Evolutionary conservation across 1,140 invertebrate genomes (phyloP).

Genomic region (Globodera ellingtonae): DNA sequence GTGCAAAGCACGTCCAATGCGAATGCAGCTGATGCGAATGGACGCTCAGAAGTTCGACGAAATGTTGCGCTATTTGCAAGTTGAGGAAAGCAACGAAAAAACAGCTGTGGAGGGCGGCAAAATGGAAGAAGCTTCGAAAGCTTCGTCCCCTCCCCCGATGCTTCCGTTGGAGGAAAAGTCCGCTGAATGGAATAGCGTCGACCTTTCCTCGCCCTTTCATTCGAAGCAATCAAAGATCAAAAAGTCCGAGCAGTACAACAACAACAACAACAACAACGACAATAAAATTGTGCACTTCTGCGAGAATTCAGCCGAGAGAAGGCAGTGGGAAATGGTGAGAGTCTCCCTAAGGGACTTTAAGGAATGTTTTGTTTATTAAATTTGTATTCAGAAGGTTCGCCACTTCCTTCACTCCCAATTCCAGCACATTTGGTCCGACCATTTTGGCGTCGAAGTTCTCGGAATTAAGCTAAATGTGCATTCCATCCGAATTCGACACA

Average conservation of each 20-base stretch:
- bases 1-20: no score
- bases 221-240: not conserved
- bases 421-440: conserved; percentile 1
- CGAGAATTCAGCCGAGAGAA: not conserved
- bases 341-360: not conserved
- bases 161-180: not conserved
- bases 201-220: not conserved
- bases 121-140: not conserved
- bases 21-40: not conserved
- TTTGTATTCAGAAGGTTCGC: not conserved
- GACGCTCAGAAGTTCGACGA: not conserved
- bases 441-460: not conserved
- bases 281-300: not conserved
- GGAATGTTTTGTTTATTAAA: not conserved
- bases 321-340: not conserved
- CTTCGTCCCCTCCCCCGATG: not conserved
- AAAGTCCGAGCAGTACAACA: not conserved
- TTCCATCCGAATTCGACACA: not conserved
- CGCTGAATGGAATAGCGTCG: not conserved
- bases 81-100: not conserved
- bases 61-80: not conserved
- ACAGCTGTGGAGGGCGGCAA: not conserved
- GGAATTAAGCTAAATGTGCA: not conserved
- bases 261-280: not conserved
- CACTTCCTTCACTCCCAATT: not conserved